These are phyloP conservation scores for Mycetomoellerius zeteki DNA, from an alignment of 1,140 invertebrate genomes.

Conservation along the genomic window DNA sequence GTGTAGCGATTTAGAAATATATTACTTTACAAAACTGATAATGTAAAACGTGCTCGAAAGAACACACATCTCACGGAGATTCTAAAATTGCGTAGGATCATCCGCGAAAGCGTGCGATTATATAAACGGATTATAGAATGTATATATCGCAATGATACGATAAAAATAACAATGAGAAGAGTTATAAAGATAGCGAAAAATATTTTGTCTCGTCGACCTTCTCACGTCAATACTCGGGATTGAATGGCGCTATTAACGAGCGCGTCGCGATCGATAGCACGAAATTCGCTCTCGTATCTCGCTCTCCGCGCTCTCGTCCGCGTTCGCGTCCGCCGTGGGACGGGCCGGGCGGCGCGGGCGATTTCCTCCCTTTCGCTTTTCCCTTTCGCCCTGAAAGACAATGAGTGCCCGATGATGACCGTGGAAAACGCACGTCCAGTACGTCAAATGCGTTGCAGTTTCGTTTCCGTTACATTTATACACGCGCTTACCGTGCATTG, in stretches of 20 bases:
- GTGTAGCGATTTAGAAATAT: not conserved
- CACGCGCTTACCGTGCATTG: not conserved
- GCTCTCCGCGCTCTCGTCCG: not conserved
- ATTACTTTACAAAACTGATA: constrained; percentile 17
- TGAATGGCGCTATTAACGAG: constrained; percentile 59
- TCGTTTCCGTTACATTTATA: constrained; percentile 12
- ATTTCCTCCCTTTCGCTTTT: constrained; percentile 59
- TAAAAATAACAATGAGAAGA: not conserved
- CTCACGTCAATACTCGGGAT: constrained; percentile 14
- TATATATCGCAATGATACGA: not conserved
- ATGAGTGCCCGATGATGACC: constrained; percentile 52
- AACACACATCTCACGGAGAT: not conserved
- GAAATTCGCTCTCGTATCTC: constrained; percentile 32
- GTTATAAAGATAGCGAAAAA: not conserved
- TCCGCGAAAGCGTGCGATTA: not conserved
- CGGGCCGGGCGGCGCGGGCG: not conserved
- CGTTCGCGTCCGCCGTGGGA: too few species aligned
- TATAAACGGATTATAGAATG: not conserved
- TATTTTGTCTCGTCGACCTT: not conserved
- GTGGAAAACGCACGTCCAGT: constrained; percentile 37
- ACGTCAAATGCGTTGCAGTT: not conserved
- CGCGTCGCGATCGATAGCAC: constrained; percentile 48
- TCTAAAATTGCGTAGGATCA: not conserved
- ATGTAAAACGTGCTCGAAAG: not conserved
- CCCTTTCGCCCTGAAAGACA: constrained; percentile 42